Conservation (phyloP, 2,797 vertebrate genomes). For the Potorous gilbertii region DNA sequence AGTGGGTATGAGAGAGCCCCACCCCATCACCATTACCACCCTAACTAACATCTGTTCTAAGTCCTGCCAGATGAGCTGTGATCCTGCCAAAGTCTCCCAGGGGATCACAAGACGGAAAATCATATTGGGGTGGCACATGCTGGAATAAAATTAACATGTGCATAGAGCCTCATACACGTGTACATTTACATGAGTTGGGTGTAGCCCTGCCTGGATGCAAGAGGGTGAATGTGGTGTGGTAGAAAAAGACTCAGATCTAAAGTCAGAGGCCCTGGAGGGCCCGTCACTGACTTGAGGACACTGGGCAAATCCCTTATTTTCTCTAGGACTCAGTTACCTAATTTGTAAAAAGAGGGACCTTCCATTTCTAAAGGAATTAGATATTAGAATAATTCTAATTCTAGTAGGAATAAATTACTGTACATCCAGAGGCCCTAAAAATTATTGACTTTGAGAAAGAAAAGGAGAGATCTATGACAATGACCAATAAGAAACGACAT, state of each 20-base stretch:
- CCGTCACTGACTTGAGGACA: neutral
- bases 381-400: no score
- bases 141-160: constrained; percentile 66
- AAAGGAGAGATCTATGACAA: constrained; percentile 86
- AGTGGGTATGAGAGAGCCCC: constrained; percentile 12
- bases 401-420: neutral
- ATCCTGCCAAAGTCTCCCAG: constrained; percentile 79
- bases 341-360: neutral
- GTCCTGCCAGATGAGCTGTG: constrained; percentile 80
- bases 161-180: neutral
- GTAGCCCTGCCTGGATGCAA: neutral
- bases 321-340: neutral
- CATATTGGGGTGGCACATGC: constrained; percentile 61
- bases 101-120: constrained; percentile 80
- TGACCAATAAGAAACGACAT: constrained; percentile 83
- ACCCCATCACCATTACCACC: neutral
- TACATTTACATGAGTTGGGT: neutral
- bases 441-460: constrained; percentile 89
- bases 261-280: neutral
- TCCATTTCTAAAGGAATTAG: neutral
- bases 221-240: neutral
- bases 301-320: neutral
- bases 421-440: constrained; percentile 89
- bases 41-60: constrained; percentile 79
- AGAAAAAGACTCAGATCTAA: neutral